Base-by-base conservation (phyloP, 2,888 invertebrate species). In the Leptinotarsa rubiginosa region DNA sequence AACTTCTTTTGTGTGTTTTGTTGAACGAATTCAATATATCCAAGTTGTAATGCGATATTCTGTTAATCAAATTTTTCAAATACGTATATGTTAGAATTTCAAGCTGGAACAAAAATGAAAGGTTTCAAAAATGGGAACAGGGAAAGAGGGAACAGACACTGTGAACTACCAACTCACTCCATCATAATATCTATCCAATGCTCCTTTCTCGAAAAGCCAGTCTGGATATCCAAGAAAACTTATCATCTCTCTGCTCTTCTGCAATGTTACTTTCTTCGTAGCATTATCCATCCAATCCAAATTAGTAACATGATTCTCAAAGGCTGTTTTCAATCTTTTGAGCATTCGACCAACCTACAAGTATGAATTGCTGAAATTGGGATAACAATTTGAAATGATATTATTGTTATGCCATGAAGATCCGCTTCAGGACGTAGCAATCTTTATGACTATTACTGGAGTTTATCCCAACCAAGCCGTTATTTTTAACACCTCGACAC, bases 211-310 rank as follows among this genome's bases (percentile, higher is more conserved):
- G 65, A 92, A 89, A 2, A 95, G 88, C 94, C 95, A 95, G 69
- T 92, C 90, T 0, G 95, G 95, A 85, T 93, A 94, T 0, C 95
- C 95, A 79, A 95, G 92, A 73, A 93, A 91, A 73, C 92, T 92
- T 73, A 91, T 91, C 93, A 95, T 95, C 81, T 92, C 90, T 52
- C 90, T 89, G 1, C 92, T 93, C 86, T 96, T 96, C 78, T 92
- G 91, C 72, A 94, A 90, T 0, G 95, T 95, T 10, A 92, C 92
- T 47, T 89, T 80, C 86, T 95, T 95, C 0, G 95, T 95, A 68
- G 89, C 85, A 41, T 88, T 87, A 83, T 96, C 95, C 94, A 95
- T 95, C 95, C 95, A 96, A 72, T 89, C 90, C 0, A 92, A 89
- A 68, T 89, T 86, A 0, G 89, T 88, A 0, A 95, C 93, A 70